Conservation (phyloP, 2,888 invertebrate species). For the Actias luna region DNA sequence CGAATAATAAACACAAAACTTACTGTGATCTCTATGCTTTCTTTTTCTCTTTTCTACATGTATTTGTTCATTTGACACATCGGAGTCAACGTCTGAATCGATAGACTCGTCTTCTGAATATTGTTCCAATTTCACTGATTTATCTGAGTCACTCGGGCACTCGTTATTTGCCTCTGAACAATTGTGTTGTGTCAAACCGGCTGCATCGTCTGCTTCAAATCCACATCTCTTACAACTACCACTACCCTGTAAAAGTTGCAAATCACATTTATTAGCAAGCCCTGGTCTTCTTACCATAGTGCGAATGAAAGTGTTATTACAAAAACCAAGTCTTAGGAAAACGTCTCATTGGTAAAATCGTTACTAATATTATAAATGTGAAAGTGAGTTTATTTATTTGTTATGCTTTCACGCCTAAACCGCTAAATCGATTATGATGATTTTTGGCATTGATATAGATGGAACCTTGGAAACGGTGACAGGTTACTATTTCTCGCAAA, state of each 20-base stretch:
- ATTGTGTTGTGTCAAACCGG: slow-evolving; percentile 26
- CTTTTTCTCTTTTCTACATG: slow-evolving; percentile 28
- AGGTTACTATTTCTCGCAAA: too few species aligned
- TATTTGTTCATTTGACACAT: slow-evolving; percentile 48
- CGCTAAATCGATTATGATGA: too few species aligned
- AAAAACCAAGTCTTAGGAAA: too few species aligned
- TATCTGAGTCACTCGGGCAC: slow-evolving; percentile 44
- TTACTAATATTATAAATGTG: too few species aligned
- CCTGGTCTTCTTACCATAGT: too few species aligned
- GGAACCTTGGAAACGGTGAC: too few species aligned
- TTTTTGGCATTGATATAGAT: too few species aligned
- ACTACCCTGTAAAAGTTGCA: background rate
- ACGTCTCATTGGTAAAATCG: too few species aligned
- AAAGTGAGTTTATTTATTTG: too few species aligned
- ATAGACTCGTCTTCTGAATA: slow-evolving; percentile 33
- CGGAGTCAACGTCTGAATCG: slow-evolving; percentile 45
- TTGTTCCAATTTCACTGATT: slow-evolving; percentile 37
- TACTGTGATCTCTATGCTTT: slow-evolving; percentile 29
- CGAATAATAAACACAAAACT: slow-evolving; percentile 21
- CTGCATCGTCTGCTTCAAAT: slow-evolving; percentile 26
- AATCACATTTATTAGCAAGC: too few species aligned
- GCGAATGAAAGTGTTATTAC: too few species aligned
- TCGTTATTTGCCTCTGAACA: slow-evolving; percentile 25
- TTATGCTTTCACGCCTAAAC: too few species aligned
- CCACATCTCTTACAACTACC: slow-evolving; percentile 11